phyloP scores from a whole-genome alignment of 2,888 invertebrate species.

The Mesoligia furuncula region DNA sequence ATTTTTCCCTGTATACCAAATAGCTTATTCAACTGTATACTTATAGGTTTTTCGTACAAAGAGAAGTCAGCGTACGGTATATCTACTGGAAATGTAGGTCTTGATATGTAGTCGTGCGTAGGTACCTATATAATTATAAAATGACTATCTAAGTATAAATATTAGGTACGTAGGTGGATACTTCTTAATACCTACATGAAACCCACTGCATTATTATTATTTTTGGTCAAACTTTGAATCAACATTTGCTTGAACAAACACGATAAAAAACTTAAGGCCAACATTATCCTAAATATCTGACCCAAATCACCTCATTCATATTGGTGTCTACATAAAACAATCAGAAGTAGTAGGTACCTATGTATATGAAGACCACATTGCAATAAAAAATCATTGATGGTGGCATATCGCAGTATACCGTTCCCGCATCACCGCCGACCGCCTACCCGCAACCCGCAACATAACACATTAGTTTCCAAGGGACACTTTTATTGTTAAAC shows the following conservation, averaged over 20 bases:
- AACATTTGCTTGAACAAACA: slow-evolving; percentile 22
- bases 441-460: slow-evolving; percentile 62
- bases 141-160: not conserved
- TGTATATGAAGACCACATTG: slow-evolving; percentile 45
- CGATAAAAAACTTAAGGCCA: slow-evolving; percentile 36
- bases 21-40: no score
- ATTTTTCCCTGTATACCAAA: no score
- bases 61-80: no score
- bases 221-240: slow-evolving; percentile 1
- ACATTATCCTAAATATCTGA: slow-evolving; percentile 39
- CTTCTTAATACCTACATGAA: not conserved
- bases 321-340: slow-evolving; percentile 44
- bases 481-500: slow-evolving; percentile 81
- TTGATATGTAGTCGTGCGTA: not conserved
- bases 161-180: not conserved
- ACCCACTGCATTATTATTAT: not conserved
- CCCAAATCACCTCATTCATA: slow-evolving; percentile 35
- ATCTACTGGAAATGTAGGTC: not conserved
- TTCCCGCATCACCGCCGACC: slow-evolving; percentile 35
- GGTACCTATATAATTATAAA: not conserved
- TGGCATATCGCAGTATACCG: slow-evolving; percentile 29
- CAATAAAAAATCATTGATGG: slow-evolving; percentile 56
- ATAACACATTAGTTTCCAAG: slow-evolving; percentile 72
- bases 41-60: not conserved
- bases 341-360: slow-evolving; percentile 31